These are phyloP conservation scores for Colinus virginianus DNA, from an alignment of 2,113 vertebrate genomes.

Conservation along the genomic window DNA sequence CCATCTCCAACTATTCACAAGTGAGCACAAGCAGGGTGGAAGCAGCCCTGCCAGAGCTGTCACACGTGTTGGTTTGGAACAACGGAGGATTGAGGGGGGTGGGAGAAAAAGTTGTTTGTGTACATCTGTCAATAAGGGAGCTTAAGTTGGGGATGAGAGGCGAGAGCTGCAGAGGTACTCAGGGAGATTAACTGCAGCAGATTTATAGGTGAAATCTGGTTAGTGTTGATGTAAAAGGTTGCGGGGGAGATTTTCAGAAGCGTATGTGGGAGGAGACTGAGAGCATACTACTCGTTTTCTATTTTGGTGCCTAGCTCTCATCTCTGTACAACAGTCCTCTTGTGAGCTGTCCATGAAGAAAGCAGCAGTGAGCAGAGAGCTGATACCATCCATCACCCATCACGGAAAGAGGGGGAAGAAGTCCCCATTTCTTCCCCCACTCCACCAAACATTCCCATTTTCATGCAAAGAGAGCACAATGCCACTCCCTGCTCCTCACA, in stretches of 20 bases:
- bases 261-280: conserved; percentile 22
- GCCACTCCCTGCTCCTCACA: background rate
- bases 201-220: conserved; percentile 71
- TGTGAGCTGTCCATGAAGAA: background rate
- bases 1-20: background rate
- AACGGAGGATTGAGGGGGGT: background rate
- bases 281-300: conserved; percentile 43
- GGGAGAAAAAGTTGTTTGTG: background rate
- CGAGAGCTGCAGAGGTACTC: conserved; percentile 15
- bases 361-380: background rate
- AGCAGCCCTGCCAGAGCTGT: background rate
- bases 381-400: background rate
- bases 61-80: background rate
- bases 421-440: rapidly evolving
- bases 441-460: background rate
- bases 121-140: conserved; percentile 47
- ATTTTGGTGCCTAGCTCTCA: conserved; percentile 17
- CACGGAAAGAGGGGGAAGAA: background rate
- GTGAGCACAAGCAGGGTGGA: background rate
- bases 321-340: background rate
- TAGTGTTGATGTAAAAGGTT: conserved; percentile 52
- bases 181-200: conserved; percentile 53
- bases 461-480: background rate
- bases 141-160: conserved; percentile 46
- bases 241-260: conserved; percentile 48